Evolutionary conservation across 64 coral and sea anemone species (phyloP).

Genomic region (Orbicella faveolata): DNA sequence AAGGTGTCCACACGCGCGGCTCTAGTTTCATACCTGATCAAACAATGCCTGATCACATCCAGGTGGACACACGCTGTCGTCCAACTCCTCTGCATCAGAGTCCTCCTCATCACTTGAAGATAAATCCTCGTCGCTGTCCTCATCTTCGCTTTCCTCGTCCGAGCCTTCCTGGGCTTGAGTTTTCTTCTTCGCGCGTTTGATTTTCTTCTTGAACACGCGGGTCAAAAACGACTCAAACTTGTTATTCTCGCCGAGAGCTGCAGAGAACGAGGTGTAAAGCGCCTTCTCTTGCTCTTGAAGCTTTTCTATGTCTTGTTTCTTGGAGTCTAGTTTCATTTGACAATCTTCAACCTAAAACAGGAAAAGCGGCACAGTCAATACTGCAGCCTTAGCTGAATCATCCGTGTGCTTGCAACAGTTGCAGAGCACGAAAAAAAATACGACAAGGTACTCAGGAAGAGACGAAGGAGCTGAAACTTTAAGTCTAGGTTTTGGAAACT

Average conservation of each 20-base stretch:
- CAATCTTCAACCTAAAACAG: constrained; percentile 87
- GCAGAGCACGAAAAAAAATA: no score
- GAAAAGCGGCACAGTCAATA: not conserved
- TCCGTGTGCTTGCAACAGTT: no score
- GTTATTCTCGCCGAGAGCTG: constrained; percentile 92
- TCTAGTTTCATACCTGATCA: constrained; percentile 55
- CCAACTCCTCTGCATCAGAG: constrained; percentile 83
- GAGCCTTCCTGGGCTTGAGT: constrained; percentile 80
- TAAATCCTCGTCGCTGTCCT: constrained; percentile 94
- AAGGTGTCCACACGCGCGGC: not conserved
- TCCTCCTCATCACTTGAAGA: constrained; percentile 96
- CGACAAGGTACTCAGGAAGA: no score
- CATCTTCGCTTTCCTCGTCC: constrained; percentile 96
- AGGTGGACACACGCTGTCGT: constrained; percentile 95
- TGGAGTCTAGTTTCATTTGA: constrained; percentile 85
- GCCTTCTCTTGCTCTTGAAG: constrained; percentile 93
- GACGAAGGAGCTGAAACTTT: no score
- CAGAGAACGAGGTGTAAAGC: constrained; percentile 74
- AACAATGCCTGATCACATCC: constrained; percentile 95
- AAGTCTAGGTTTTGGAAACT: no score
- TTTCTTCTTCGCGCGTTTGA: constrained; percentile 97
- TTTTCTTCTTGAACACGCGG: constrained; percentile 97
- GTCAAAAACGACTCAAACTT: constrained; percentile 96
- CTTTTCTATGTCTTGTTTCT: constrained; percentile 95
- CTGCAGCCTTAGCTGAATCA: no score